Evolutionary conservation across 1,140 invertebrate genomes (phyloP).

Genomic region (Pogonomyrmex californicus): DNA sequence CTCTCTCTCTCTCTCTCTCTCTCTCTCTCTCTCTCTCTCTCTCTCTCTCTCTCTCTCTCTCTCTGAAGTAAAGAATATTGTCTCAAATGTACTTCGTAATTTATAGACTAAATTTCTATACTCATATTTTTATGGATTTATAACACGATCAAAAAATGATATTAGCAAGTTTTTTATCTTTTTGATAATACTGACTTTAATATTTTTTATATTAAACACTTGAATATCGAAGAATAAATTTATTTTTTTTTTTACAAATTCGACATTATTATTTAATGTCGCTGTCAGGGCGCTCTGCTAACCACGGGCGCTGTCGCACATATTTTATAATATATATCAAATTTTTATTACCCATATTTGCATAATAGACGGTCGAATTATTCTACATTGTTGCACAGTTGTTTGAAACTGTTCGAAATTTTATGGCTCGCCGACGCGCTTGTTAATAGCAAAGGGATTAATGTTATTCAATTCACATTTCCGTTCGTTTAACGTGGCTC

Average conservation of each 20-base stretch:
- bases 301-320: background rate
- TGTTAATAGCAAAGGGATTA: conserved; percentile 46
- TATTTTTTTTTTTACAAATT: background rate
- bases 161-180: background rate
- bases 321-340: background rate
- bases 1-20: too few species aligned
- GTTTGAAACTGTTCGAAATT: conserved; percentile 29
- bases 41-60: too few species aligned
- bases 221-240: background rate
- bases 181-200: background rate
- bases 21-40: too few species aligned
- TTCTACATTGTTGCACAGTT: background rate
- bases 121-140: background rate
- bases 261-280: background rate
- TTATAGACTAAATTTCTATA: conserved; percentile 8
- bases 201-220: background rate
- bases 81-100: background rate
- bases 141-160: background rate
- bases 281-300: too few species aligned
- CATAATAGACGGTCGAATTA: conserved; percentile 6
- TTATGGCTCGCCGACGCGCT: conserved; percentile 6
- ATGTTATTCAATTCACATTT: conserved; percentile 41
- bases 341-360: background rate
- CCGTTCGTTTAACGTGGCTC: conserved; percentile 3
- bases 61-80: conserved; percentile 17